These are phyloP conservation scores for Zapus hudsonius DNA, from an alignment of 2,113 vertebrate genomes.

Conservation along the genomic window DNA sequence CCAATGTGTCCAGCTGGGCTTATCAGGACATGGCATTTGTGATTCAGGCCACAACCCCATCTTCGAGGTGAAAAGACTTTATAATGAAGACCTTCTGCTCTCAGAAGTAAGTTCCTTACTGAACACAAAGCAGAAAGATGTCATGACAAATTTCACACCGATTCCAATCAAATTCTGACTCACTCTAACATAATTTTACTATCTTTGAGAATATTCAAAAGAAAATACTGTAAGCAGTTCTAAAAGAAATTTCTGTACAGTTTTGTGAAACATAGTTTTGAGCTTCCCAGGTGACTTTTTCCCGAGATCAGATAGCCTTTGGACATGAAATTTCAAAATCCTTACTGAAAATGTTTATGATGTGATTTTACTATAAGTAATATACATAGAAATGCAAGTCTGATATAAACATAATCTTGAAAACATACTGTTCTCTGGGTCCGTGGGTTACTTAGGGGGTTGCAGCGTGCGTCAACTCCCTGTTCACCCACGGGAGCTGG, in stretches of 20 bases:
- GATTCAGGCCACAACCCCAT: slow-evolving; percentile 25
- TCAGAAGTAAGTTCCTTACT: slow-evolving; percentile 25
- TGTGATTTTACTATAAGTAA: neutral
- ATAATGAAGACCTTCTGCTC: slow-evolving; percentile 37
- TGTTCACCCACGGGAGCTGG: no score
- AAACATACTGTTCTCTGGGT: neutral
- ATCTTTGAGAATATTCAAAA: slow-evolving; percentile 48
- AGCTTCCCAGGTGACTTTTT: neutral
- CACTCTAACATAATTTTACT: slow-evolving; percentile 45
- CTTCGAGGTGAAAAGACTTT: slow-evolving; percentile 41
- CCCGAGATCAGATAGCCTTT: neutral
- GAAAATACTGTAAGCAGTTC: slow-evolving; percentile 26
- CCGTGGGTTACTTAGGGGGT: no score
- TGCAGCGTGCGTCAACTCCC: no score
- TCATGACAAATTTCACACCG: slow-evolving; percentile 61
- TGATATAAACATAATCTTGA: neutral
- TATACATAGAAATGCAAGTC: neutral
- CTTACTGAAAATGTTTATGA: neutral
- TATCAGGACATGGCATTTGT: slow-evolving; percentile 21
- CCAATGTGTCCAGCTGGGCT: slow-evolving; percentile 23
- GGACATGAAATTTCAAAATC: neutral
- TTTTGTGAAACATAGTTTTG: neutral
- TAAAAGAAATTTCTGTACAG: slow-evolving; percentile 27
- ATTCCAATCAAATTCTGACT: slow-evolving; percentile 44
- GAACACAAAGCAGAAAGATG: neutral